These are phyloP conservation scores for Caloenas nicobarica DNA, from an alignment of 2,113 vertebrate species.

Conservation along the genomic window DNA sequence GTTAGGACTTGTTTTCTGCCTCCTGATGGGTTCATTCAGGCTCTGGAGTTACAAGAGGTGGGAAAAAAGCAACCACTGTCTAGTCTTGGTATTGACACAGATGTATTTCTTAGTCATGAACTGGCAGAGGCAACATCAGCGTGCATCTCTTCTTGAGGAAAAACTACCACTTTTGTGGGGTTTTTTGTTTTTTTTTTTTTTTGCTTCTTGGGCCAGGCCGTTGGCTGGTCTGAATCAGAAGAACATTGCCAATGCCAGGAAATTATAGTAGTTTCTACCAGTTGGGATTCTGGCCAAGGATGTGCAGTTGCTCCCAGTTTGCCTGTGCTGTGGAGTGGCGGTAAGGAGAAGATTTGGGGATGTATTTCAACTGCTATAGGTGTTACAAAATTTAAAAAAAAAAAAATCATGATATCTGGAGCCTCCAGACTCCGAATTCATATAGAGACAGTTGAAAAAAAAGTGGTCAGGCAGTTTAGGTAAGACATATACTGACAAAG, in stretches of 20 bases:
- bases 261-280: not conserved
- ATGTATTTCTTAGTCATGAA: not conserved
- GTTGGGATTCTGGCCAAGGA: not conserved
- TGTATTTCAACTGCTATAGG: not conserved
- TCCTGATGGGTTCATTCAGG: not conserved
- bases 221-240: not conserved
- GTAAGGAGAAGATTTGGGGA: not conserved
- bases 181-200: too few relatives aligned
- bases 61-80: accelerated
- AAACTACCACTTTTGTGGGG: not conserved
- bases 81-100: not conserved
- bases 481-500: not conserved
- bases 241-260: not conserved
- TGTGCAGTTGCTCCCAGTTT: not conserved
- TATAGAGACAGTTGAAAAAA: not conserved
- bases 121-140: not conserved
- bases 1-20: not conserved
- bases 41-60: not conserved
- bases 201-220: not conserved
- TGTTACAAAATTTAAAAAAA: not conserved
- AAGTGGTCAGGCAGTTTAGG: not conserved
- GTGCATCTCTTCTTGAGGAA: not conserved
- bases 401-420: not conserved
- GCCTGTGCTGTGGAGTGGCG: not conserved
- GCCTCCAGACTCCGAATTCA: not conserved